Base-by-base conservation (phyloP, 2,888 invertebrate genomes). In the Vannuccia rotundouncinata region DNA sequence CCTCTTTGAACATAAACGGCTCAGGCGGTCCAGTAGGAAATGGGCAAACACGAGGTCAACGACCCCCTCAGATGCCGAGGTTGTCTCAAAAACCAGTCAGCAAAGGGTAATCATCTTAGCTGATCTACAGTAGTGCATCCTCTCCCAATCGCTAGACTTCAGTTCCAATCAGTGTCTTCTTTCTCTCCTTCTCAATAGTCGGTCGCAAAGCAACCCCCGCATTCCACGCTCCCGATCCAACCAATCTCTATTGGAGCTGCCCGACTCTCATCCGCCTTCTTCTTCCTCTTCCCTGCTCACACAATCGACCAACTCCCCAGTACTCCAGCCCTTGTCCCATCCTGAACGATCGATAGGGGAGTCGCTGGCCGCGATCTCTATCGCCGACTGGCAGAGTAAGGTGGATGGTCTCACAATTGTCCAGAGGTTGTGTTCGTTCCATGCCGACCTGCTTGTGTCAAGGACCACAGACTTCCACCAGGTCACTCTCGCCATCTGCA, bases 301-400 rank as follows among this genome's bases (percentile, higher is more conserved):
- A 5, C 45, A 5, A 17, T 5, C 45, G 10, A 5, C 45, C 45
- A 17, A 5, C 17, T 17, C 5, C 10, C 45, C 45, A 10, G 45
- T 45, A 10, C 45, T 45, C 17, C 45, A 45, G 45, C 45, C 45
- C 45, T 17, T 10, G 5, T 17, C 45, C 45, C 5, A 45, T 17
- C 45, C 45, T 5, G 45, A 45, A 17, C 5, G 91, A 60, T 91
- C 91, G 0, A 85, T 92, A 17, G 90, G 90, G 25, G 91, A 91
- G 81, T 91, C 92, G 0, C 84, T 86, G 76, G 84, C 84, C 81
- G 84, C 85, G 59, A 82, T 88, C 59, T 83, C 83, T 31, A 84
- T 84, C 45, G 86, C 86, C 66, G 87, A 87, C 75, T 89, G 89
- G 88, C 88, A 88, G 82, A 82, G 84, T 10, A 89, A 89, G 82